Conservation (phyloP, 2,888 invertebrate species). For the Emesis furor region DNA sequence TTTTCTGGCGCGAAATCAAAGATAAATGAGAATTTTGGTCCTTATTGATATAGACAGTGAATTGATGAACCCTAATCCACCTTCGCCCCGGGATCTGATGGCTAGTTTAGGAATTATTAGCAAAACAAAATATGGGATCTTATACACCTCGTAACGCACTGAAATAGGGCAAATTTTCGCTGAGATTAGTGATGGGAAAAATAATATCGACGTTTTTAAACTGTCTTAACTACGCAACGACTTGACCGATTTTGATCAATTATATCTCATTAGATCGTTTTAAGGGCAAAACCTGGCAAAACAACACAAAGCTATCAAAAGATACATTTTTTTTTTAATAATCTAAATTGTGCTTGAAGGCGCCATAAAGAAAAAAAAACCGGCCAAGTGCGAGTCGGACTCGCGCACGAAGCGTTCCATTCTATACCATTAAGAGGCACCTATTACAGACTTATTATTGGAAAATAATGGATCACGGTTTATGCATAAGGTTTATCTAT, state of each 20-base stretch:
- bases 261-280: constrained; percentile 44
- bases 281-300: constrained; percentile 32
- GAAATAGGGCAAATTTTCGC: constrained; percentile 37
- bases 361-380: constrained; percentile 12
- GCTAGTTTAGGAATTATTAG: constrained; percentile 39
- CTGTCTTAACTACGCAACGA: constrained; percentile 27
- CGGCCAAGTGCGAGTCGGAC: constrained; percentile 14
- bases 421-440: constrained; percentile 8
- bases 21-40: constrained; percentile 20
- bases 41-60: constrained; percentile 38
- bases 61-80: constrained; percentile 43
- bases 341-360: constrained; percentile 20
- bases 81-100: constrained; percentile 34
- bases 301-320: constrained; percentile 39
- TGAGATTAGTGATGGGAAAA: constrained; percentile 34
- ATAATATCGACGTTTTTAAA: constrained; percentile 15
- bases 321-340: constrained; percentile 39
- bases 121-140: constrained; percentile 51
- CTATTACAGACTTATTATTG: too few species aligned
- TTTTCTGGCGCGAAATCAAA: constrained; percentile 52
- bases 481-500: constrained; percentile 21
- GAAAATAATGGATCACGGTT: too few species aligned
- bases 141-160: constrained; percentile 56
- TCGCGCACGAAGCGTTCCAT: constrained; percentile 14
- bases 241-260: constrained; percentile 42